Conservation (phyloP, 2,797 vertebrate species). For the Peromyscus attwateri region DNA sequence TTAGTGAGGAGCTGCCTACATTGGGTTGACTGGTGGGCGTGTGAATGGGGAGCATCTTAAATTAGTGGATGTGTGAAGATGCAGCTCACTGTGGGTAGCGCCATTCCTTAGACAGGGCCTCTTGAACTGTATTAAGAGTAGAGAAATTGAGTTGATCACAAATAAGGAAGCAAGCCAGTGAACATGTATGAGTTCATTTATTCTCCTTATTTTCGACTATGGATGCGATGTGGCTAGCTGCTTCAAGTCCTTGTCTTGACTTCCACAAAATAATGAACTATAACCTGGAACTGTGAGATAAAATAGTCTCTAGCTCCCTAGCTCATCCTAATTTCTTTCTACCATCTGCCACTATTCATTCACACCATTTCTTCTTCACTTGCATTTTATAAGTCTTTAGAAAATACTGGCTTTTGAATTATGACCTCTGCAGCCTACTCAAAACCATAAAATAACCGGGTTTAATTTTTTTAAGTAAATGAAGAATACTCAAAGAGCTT, state of each 20-base stretch:
- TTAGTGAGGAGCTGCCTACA: not conserved
- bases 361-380: not conserved
- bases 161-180: too few species aligned
- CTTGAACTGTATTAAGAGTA: not conserved
- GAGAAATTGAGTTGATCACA: not conserved
- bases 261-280: not conserved
- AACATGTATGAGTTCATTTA: not conserved
- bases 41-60: not conserved
- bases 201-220: not conserved
- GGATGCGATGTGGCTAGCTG: too few species aligned
- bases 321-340: not conserved
- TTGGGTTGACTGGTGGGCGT: not conserved
- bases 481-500: not conserved
- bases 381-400: not conserved
- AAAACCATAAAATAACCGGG: not conserved
- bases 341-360: not conserved
- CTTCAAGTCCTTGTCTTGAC: not conserved
- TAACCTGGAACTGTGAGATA: not conserved
- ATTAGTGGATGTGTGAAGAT: not conserved
- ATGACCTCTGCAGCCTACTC: not conserved
- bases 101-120: not conserved
- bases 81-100: too few species aligned
- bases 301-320: not conserved
- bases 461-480: not conserved
- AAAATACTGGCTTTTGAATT: not conserved